Percentiles rank a stretch among this genome's conserved stretches.
phyloP scores from a whole-genome alignment of 2,888 invertebrate genomes.

The Proisotoma minuta region DNA sequence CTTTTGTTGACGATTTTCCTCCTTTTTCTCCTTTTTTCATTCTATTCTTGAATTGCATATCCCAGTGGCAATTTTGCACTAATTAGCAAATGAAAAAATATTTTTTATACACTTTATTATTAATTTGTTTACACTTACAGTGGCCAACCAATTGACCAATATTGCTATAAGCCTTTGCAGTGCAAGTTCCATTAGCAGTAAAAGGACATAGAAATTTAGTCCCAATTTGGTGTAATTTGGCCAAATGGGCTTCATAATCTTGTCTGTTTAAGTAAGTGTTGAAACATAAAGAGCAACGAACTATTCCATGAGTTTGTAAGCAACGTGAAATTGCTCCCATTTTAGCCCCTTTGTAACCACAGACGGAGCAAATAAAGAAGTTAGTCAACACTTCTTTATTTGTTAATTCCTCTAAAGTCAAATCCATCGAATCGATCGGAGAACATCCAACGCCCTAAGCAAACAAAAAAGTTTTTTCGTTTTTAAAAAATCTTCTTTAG shows the following conservation, averaged over 20 bases:
- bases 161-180: slow-evolving; percentile 34
- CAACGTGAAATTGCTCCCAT: slow-evolving; percentile 38
- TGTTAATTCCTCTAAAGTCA: slow-evolving; percentile 22
- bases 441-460: slow-evolving; percentile 43
- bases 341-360: slow-evolving; percentile 29
- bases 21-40: background rate
- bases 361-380: slow-evolving; percentile 38
- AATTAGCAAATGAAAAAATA: too few species aligned
- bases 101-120: too few species aligned
- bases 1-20: background rate
- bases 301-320: slow-evolving; percentile 37
- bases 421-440: slow-evolving; percentile 41
- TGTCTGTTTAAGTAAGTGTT: slow-evolving; percentile 37
- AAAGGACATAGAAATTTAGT: background rate
- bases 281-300: slow-evolving; percentile 45
- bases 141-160: slow-evolving; percentile 44
- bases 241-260: slow-evolving; percentile 38
- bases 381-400: slow-evolving; percentile 23
- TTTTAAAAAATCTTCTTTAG: too few species aligned
- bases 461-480: slow-evolving; percentile 13
- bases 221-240: slow-evolving; percentile 27
- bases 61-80: too few species aligned
- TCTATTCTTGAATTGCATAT: too few species aligned
- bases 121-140: slow-evolving; percentile 21
- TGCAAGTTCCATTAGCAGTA: too few species aligned